Conservation (phyloP, 2,113 vertebrate species). For the Lepus timidus region DNA sequence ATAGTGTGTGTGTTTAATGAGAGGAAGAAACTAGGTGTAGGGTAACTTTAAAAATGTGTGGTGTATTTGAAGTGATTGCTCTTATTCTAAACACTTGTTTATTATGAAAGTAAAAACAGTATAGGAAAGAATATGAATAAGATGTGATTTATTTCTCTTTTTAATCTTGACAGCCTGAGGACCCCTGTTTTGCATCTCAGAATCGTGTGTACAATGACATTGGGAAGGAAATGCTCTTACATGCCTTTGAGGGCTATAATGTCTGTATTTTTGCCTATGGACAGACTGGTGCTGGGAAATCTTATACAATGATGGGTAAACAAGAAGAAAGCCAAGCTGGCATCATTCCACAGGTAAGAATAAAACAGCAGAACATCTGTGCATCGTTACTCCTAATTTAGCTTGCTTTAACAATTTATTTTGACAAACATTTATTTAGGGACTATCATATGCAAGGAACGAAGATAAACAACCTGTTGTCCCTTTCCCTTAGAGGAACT, state of each 20-base stretch:
- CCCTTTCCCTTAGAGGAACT: background rate
- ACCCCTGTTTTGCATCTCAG: conserved; percentile 97
- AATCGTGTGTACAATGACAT: conserved; percentile 98
- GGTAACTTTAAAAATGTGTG: background rate
- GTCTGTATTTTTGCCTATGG: conserved; percentile 99
- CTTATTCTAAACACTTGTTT: conserved; percentile 35
- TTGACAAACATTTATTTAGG: conserved; percentile 14
- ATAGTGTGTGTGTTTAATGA: background rate
- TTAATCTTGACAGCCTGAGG: conserved; percentile 91
- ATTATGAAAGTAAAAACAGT: background rate
- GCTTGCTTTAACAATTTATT: background rate
- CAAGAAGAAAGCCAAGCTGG: conserved; percentile 99
- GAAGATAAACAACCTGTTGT: background rate
- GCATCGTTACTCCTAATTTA: background rate
- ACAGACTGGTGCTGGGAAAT: conserved; percentile 98
- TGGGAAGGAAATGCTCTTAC: conserved; percentile 98
- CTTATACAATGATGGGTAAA: conserved; percentile 99
- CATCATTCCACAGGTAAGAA: conserved; percentile 97
- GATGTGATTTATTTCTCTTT: conserved; percentile 10
- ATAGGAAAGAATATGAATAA: conserved; percentile 27
- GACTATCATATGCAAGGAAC: background rate
- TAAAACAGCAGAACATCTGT: background rate
- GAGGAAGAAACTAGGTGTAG: background rate
- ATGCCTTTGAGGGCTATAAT: conserved; percentile 99
- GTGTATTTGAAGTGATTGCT: conserved; percentile 6